A percentile compares a stretch with the other conserved stretches of the same genome.
phyloP scores from a whole-genome alignment of 1,140 invertebrate species.

The Philaenus spumarius region DNA sequence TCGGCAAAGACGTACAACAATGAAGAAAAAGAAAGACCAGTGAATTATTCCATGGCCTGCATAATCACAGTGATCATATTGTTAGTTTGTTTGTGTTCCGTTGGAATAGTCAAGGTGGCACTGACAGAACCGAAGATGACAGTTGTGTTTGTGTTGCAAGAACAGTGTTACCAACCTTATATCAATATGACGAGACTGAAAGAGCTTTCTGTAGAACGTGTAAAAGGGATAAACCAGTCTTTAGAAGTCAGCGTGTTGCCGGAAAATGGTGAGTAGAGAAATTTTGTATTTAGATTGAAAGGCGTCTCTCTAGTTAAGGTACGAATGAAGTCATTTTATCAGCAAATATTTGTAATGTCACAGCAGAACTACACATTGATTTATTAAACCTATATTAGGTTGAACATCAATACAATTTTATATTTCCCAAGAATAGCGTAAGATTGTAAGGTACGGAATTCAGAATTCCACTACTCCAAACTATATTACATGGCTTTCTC shows the following conservation, averaged over 20 bases:
- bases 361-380: too few species aligned
- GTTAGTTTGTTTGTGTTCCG: not conserved
- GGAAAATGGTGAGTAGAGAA: slow-evolving; percentile 3
- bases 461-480: too few species aligned
- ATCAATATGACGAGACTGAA: not conserved
- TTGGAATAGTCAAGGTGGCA: not conserved
- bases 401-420: too few species aligned
- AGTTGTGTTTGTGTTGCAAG: not conserved
- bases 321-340: too few species aligned
- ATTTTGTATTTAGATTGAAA: too few species aligned
- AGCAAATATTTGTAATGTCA: too few species aligned
- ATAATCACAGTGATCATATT: not conserved
- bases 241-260: not conserved
- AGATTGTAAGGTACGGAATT: too few species aligned
- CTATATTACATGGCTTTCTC: too few species aligned
- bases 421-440: too few species aligned
- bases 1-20: not conserved
- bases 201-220: not conserved
- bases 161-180: not conserved
- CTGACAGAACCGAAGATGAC: not conserved
- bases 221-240: not conserved
- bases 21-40: slow-evolving; percentile 6
- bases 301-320: too few species aligned
- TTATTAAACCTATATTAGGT: too few species aligned
- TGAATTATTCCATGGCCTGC: slow-evolving; percentile 5